phyloP scores from a whole-genome alignment of 2,888 invertebrate species.

The Conistra vaccinii region DNA sequence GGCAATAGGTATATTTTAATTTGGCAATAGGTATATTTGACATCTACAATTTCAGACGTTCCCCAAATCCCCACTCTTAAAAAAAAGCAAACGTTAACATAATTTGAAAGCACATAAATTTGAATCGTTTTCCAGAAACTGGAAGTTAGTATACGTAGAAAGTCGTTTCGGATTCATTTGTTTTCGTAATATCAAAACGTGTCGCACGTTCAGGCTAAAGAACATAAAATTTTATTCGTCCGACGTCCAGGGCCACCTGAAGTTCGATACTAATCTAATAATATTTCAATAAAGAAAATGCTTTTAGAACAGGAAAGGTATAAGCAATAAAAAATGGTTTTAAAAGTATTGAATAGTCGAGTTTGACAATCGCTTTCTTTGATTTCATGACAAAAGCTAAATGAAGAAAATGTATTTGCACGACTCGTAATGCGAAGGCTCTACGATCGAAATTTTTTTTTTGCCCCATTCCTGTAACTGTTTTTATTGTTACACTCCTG shows the following conservation, averaged over 20 bases:
- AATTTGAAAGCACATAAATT: background rate
- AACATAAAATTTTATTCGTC: slow-evolving; percentile 39
- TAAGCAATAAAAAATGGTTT: slow-evolving; percentile 1
- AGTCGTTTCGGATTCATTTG: background rate
- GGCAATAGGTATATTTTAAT: no score
- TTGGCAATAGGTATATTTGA: no score
- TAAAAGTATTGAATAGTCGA: slow-evolving; percentile 2
- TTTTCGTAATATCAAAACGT: slow-evolving; percentile 15
- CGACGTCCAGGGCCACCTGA: slow-evolving; percentile 1
- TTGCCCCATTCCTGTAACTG: no score
- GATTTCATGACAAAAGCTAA: background rate
- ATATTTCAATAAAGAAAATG: slow-evolving; percentile 29
- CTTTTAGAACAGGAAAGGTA: background rate
- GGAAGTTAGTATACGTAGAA: background rate
- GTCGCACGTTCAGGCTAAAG: background rate
- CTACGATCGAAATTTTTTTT: no score
- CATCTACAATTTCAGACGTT: no score
- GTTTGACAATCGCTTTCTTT: background rate
- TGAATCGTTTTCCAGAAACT: background rate
- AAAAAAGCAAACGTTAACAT: background rate
- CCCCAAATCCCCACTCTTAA: no score
- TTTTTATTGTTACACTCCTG: no score
- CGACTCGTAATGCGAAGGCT: no score
- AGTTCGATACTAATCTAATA: slow-evolving; percentile 27
- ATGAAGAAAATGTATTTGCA: background rate